These are phyloP conservation scores for Ranitomeya imitator DNA, from an alignment of 2,113 vertebrate genomes.

Conservation along the genomic window DNA sequence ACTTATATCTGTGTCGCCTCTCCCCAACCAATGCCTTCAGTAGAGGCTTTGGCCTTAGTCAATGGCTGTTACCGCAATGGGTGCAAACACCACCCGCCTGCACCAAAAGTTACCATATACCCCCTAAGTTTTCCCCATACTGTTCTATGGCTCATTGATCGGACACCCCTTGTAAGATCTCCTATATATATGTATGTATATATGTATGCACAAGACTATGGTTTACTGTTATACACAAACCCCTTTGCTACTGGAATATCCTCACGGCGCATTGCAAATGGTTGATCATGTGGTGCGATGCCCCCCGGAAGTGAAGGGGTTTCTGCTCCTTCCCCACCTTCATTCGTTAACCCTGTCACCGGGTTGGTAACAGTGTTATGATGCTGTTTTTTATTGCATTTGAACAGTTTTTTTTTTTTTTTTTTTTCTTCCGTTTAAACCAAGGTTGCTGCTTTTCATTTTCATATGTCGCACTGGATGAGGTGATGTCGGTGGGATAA, in stretches of 20 bases:
- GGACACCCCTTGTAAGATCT: not conserved
- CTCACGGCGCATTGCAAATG: not conserved
- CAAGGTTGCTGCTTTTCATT: slow-evolving; percentile 51
- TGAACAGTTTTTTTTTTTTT: slow-evolving; percentile 21
- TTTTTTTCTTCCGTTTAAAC: slow-evolving; percentile 31
- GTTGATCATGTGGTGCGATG: not conserved
- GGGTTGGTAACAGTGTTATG: slow-evolving; percentile 50
- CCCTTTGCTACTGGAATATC: slow-evolving; percentile 20
- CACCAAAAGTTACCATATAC: slow-evolving; percentile 15
- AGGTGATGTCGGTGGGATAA: not conserved
- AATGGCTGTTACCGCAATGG: not conserved
- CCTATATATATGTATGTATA: slow-evolving; percentile 24
- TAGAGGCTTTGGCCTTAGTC: not conserved
- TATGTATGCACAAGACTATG: slow-evolving; percentile 10
- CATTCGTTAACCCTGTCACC: slow-evolving; percentile 32
- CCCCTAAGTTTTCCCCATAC: not conserved
- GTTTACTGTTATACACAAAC: slow-evolving; percentile 22
- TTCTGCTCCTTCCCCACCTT: slow-evolving; percentile 14
- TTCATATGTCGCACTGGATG: slow-evolving; percentile 20
- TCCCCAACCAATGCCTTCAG: not conserved
- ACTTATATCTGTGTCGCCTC: not conserved
- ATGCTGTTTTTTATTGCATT: slow-evolving; percentile 54
- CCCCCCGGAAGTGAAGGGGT: slow-evolving; percentile 11
- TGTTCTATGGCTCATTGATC: not conserved
- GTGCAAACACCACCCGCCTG: not conserved